Conservation (phyloP, 1,140 invertebrate species). For the Tachypleus tridentatus region DNA sequence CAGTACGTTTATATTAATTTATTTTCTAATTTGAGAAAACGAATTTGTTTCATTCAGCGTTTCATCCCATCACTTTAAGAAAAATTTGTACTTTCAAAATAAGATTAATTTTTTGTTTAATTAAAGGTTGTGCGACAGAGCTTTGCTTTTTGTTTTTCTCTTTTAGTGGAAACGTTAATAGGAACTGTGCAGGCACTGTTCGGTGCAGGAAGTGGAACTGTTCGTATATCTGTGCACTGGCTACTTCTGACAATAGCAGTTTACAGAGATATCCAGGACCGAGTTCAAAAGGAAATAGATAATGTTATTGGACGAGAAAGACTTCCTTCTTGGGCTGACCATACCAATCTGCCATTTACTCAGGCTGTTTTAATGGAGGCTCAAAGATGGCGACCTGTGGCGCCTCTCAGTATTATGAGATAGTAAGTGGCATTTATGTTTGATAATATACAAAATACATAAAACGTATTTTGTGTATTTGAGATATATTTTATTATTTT, state of each 20-base stretch:
- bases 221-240: background rate
- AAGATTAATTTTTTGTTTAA: too few species aligned
- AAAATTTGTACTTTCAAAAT: too few species aligned
- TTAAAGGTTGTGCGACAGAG: too few species aligned
- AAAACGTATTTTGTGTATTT: too few species aligned
- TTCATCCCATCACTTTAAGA: too few species aligned
- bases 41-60: too few species aligned
- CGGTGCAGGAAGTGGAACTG: conserved; percentile 11
- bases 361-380: conserved; percentile 14
- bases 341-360: conserved; percentile 23
- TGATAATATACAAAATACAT: too few species aligned
- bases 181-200: conserved; percentile 6
- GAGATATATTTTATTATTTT: too few species aligned
- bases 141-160: background rate
- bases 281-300: conserved; percentile 31
- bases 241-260: conserved; percentile 2
- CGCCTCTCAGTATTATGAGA: conserved; percentile 21
- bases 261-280: conserved; percentile 22
- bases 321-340: conserved; percentile 18
- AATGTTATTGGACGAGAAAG: conserved; percentile 24
- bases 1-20: too few species aligned
- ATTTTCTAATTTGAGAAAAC: too few species aligned
- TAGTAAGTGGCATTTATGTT: conserved; percentile 1
- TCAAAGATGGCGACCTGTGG: conserved; percentile 14
- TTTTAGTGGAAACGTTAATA: conserved; percentile 5